Percentiles rank a stretch among this genome's conserved stretches.
These are phyloP conservation scores for Aythya baeri DNA, from an alignment of 2,113 vertebrate genomes.

Conservation along the genomic window DNA sequence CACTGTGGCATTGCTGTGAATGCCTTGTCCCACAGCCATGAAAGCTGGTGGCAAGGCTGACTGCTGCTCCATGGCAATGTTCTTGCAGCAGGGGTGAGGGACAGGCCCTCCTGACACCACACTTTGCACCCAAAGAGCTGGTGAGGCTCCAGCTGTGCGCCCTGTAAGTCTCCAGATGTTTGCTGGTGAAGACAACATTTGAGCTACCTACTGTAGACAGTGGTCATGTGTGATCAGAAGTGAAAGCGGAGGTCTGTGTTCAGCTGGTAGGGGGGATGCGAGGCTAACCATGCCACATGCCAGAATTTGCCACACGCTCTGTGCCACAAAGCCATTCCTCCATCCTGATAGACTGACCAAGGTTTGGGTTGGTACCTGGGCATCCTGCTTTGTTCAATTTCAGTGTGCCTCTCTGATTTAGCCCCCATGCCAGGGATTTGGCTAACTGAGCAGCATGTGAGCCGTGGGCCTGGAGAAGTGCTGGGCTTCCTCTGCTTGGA, in stretches of 20 bases:
- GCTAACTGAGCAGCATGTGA: background rate
- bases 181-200: background rate
- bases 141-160: too few species aligned
- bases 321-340: background rate
- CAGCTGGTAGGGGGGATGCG: background rate
- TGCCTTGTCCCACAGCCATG: background rate
- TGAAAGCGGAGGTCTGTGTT: background rate
- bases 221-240: background rate
- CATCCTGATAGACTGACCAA: background rate
- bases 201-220: background rate
- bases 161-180: background rate
- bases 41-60: background rate
- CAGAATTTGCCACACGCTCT: background rate
- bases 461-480: background rate
- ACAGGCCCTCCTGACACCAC: background rate
- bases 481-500: background rate
- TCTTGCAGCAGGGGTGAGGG: background rate
- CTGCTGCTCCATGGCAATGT: background rate
- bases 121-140: background rate
- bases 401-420: background rate
- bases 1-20: background rate
- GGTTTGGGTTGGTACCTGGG: background rate
- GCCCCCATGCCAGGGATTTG: background rate
- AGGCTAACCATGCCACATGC: background rate
- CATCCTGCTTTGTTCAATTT: background rate